Base-by-base conservation (phyloP, 2,797 vertebrate genomes). In the Parambassis ranga region DNA sequence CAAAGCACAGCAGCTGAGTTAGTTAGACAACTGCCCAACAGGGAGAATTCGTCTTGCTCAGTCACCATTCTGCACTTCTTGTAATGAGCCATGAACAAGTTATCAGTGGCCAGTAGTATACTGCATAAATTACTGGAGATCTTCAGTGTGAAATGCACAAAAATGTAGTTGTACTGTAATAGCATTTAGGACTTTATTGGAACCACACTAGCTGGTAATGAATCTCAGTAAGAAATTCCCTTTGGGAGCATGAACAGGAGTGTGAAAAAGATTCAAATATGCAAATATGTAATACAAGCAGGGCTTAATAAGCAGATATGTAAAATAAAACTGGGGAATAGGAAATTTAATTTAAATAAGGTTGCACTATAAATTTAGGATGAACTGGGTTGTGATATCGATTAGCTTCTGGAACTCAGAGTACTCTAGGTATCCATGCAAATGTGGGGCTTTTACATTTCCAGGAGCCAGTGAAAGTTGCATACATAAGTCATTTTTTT, bases 11-110 rank as follows among this genome's bases (percentile, higher is more conserved):
- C 35, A 63, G 61, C 69, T 23, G 51, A 79, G 77, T 71, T 60
- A 59, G 55, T 64, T 63, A 74, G 50, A 70, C 71, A 77, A 79
- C 68, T 70, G 75, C 55, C 82, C 79, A 69, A 77, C 66, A 63
- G 65, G 77, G 49, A 56, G 39, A 60, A 80, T 77, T 71, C 53
- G 71, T 84, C 75, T 64, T 49, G 44, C 53, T 75, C 77, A 35
- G 61, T 56, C 33, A 13, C 79, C 69, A 47, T 53, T 47, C 41
- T 71, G 67, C 69, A 80, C 77, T 66, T 56, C 32, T 62, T 37
- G 60, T 85, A 88, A 90, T 79, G 77, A 74, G 65, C 56, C 77
- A 81, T 70, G 82, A 75, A 86, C 81, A 84, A 87, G 76, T 38
- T 60, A 89, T 77, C 70, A 82, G 61, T 46, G 38, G 69, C 63